Evolutionary conservation across 2,113 vertebrate genomes (phyloP).

Genomic region (Pluvialis apricaria): DNA sequence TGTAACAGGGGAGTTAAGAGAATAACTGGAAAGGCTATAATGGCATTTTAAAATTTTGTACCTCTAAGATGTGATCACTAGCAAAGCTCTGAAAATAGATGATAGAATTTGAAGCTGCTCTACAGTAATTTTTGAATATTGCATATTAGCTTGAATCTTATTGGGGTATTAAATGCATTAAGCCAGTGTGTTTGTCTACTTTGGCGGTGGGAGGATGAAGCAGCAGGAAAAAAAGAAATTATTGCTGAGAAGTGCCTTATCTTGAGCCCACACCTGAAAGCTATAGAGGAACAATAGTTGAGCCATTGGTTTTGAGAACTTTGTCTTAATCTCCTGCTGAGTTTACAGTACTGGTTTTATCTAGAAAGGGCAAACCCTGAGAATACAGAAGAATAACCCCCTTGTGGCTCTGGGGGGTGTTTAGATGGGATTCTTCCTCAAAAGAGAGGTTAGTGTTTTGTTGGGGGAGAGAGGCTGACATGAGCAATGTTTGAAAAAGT

Average conservation of each 20-base stretch:
- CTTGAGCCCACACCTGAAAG: background rate
- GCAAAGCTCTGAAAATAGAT: background rate
- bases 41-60: background rate
- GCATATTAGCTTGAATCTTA: background rate
- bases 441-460: background rate
- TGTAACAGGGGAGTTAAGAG: background rate
- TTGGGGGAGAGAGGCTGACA: background rate
- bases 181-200: background rate
- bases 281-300: slow-evolving; percentile 1
- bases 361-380: slow-evolving; percentile 11
- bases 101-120: background rate
- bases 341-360: slow-evolving; percentile 48
- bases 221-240: slow-evolving; percentile 21
- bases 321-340: slow-evolving; percentile 38
- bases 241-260: slow-evolving; percentile 19
- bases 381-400: slow-evolving; percentile 11
- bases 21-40: background rate
- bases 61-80: background rate
- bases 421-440: background rate
- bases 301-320: slow-evolving; percentile 31
- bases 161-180: background rate
- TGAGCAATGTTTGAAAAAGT: background rate
- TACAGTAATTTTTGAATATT: background rate
- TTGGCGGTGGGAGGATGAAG: background rate
- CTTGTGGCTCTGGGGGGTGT: background rate